Evolutionary conservation across 2,113 vertebrate genomes (phyloP).

Genomic region (Xerus inauris): DNA sequence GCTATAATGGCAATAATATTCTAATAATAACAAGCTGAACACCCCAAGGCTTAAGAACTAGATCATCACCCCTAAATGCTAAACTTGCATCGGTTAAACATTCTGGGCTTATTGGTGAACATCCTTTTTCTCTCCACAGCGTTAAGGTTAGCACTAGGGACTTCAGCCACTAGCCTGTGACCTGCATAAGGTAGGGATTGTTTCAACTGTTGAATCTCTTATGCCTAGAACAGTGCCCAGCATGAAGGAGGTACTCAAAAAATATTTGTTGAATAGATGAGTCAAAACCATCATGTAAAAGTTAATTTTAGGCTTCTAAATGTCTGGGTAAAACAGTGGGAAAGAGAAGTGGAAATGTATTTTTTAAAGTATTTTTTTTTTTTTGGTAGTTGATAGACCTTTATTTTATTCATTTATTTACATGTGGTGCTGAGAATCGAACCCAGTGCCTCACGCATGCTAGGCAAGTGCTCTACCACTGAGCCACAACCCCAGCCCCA

Average conservation of each 20-base stretch:
- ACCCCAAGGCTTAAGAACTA: neutral
- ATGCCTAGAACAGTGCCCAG: neutral
- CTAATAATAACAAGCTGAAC: neutral
- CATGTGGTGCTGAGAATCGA: too few relatives aligned
- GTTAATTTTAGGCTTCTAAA: neutral
- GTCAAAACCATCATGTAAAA: neutral
- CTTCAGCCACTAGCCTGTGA: neutral
- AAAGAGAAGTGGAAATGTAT: neutral
- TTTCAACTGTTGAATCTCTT: neutral
- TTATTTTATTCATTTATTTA: too few relatives aligned
- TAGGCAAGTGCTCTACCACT: too few relatives aligned
- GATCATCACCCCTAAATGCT: neutral
- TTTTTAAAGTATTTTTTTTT: too few relatives aligned
- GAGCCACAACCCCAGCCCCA: too few relatives aligned
- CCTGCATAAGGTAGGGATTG: neutral
- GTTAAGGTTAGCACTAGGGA: neutral
- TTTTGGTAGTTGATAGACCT: too few relatives aligned
- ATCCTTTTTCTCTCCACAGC: neutral
- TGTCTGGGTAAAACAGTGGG: neutral
- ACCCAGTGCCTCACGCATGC: too few relatives aligned
- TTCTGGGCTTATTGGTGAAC: neutral
- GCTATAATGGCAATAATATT: neutral
- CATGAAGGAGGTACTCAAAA: neutral
- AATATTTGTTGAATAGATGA: neutral
- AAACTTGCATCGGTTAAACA: neutral